Conservation (phyloP, 2,113 vertebrate genomes). For the Anseranas semipalmata region DNA sequence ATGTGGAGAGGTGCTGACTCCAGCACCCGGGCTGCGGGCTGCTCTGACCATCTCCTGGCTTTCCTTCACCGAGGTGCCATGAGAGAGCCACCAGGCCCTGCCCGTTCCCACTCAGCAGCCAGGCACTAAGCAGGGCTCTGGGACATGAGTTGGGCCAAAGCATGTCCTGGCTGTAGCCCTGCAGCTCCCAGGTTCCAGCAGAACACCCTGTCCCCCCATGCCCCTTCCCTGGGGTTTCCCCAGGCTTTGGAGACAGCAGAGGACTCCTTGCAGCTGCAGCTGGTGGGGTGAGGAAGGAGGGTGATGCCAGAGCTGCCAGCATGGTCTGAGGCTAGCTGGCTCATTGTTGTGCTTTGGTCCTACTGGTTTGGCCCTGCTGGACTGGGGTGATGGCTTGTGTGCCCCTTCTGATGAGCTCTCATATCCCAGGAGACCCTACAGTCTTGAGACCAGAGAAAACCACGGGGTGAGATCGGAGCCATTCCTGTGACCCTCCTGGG, state of each 20-base stretch:
- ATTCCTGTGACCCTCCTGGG: background rate
- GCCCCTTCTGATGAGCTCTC: background rate
- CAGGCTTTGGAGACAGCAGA: rapidly evolving
- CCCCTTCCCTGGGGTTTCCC: background rate
- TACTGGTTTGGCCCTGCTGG: background rate
- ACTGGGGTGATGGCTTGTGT: background rate
- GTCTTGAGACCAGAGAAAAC: background rate
- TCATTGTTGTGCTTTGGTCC: background rate
- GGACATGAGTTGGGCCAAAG: background rate
- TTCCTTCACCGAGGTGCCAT: background rate
- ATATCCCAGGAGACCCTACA: background rate
- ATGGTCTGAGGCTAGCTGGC: background rate
- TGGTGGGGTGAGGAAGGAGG: rapidly evolving
- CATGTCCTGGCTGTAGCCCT: background rate
- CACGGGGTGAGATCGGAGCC: background rate
- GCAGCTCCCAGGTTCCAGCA: background rate
- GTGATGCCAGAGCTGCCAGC: background rate
- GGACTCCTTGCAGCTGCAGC: rapidly evolving
- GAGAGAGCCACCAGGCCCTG: background rate
- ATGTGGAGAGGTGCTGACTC: background rate
- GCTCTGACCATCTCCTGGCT: background rate
- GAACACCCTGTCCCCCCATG: rapidly evolving
- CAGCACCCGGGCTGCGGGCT: background rate
- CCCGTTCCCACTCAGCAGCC: background rate
- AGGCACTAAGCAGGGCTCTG: background rate